Evolutionary conservation across 2,113 vertebrate genomes (phyloP), one percentile per base, ranked within the genome.

Genomic region (Actenoides hombroni): DNA sequence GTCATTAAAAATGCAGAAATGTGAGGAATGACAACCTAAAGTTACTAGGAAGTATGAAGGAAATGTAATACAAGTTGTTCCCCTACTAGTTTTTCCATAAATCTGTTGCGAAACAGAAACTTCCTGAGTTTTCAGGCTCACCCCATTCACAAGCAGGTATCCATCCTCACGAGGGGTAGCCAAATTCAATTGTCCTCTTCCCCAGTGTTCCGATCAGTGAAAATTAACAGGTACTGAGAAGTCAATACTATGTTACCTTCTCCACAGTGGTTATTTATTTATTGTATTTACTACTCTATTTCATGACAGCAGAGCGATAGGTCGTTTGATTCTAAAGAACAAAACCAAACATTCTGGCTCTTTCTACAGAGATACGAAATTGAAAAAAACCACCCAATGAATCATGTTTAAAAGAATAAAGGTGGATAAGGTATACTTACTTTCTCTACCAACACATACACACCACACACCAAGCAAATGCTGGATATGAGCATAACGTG

Each of bases 161-260:
- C 68, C 35, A 68, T 44, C 29, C 60, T 65, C 74, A 26, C 51
- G 65, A 73, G 69, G 37, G 73, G 92, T 40, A 91, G 82, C 31
- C 60, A 94, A 60, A 94, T 96, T 93, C 79, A 46, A 76, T 75
- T 77, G 78, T 40, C 17, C 39, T 70, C 73, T 83, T 83, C 37
- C 44, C n/a, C n/a, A 59, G 33, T 51, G 64, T 77, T 87, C 68
- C 51, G 19, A 95, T 87, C 64, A 92, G 77, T 17, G 12, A 93
- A 97, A 96, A 97, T 96, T 86, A 97, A 69, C 83, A 91, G 56
- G 71, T 82, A 75, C 79, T 53, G 68, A 92, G 68, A 96, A 95
- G 91, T 97, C 97, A 97, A 94, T 96, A 95, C 31, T 70, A 11
- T 86, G 97, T 97, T 88, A 92, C 85, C 79, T 96, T 94, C 90